Conservation (phyloP, 2,797 vertebrate species). For the Staurois parvus region DNA sequence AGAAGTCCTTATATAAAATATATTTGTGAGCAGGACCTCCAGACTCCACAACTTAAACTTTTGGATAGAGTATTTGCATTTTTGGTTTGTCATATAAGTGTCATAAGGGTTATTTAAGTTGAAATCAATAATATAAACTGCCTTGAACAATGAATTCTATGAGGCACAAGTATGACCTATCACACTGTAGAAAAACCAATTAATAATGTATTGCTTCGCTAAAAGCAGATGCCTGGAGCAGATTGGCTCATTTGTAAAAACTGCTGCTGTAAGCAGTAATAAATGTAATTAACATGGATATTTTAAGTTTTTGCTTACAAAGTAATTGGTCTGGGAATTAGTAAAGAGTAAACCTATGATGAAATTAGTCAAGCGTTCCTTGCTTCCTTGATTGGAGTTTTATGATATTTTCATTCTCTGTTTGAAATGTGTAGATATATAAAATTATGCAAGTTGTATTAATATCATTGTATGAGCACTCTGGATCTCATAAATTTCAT, state of each 20-base stretch:
- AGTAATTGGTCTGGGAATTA: constrained; percentile 63
- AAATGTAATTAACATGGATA: constrained; percentile 68
- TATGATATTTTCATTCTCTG: constrained; percentile 66
- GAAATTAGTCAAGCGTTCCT: constrained; percentile 65
- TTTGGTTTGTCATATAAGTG: background rate
- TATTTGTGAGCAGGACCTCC: no score
- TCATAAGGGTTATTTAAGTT: background rate
- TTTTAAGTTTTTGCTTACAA: constrained; percentile 69
- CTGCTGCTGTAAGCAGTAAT: constrained; percentile 66
- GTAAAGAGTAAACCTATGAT: constrained; percentile 63
- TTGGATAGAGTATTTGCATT: background rate
- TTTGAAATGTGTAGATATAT: constrained; percentile 53
- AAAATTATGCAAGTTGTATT: constrained; percentile 57
- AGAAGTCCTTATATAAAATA: no score
- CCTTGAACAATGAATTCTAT: constrained; percentile 42
- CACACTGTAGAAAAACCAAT: constrained; percentile 52
- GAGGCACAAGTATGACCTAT: constrained; percentile 53
- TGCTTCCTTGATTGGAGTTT: constrained; percentile 55
- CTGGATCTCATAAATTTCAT: constrained; percentile 8
- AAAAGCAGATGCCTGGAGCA: constrained; percentile 59
- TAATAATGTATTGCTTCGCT: constrained; percentile 64
- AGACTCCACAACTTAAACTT: background rate
- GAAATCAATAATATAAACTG: constrained; percentile 14
- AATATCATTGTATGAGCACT: constrained; percentile 23
- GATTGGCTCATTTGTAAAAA: constrained; percentile 65